These are phyloP conservation scores for Stomatorhinus walkeri DNA, from an alignment of 2,797 vertebrate genomes.

Conservation along the genomic window DNA sequence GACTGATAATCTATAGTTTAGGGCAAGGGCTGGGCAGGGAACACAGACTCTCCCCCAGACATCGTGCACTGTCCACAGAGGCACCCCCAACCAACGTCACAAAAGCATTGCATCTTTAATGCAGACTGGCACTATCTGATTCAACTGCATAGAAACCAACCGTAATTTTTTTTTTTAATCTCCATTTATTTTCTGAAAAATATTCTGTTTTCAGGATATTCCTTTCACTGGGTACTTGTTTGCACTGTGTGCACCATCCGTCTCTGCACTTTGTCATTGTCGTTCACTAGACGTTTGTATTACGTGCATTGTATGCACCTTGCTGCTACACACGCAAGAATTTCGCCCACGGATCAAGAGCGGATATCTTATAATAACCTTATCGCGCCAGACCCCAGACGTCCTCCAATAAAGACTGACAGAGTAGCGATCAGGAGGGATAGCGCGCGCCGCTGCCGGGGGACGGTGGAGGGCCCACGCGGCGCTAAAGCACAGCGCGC, in stretches of 20 bases:
- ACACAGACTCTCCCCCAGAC: neutral
- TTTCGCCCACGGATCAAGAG: neutral
- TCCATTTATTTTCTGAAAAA: neutral
- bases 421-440: neutral
- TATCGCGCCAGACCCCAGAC: neutral
- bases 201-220: neutral
- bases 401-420: neutral
- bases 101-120: neutral
- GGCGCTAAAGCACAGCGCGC: neutral
- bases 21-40: neutral
- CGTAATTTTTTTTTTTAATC: neutral
- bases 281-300: neutral
- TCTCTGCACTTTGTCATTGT: neutral
- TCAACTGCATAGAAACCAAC: neutral
- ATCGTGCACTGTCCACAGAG: neutral
- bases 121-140: neutral
- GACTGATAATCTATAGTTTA: conserved; percentile 1
- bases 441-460: neutral
- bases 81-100: neutral
- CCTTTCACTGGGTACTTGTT: neutral
- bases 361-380: neutral
- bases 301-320: neutral
- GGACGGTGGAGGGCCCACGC: neutral
- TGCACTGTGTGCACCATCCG: neutral
- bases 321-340: neutral